phyloP scores from a whole-genome alignment of 2,797 vertebrate species.

The Esox masquinongy region DNA sequence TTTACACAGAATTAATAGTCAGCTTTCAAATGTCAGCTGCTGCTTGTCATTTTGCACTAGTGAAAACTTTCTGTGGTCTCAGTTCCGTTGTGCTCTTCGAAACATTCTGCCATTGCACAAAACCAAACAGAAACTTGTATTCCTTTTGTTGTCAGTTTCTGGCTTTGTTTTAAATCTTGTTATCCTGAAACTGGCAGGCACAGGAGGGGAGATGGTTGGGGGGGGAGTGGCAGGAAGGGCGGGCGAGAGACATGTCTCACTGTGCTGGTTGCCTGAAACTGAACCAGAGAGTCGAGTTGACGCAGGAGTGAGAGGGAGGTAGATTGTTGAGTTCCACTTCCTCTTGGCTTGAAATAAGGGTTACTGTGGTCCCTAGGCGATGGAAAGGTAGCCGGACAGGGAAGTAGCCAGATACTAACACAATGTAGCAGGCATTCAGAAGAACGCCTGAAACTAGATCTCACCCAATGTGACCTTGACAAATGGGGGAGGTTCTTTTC shows the following conservation, averaged over 20 bases:
- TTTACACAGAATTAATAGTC: neutral
- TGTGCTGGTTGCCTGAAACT: neutral
- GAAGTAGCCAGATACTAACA: neutral
- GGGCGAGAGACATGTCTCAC: neutral
- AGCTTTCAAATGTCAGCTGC: constrained; percentile 14
- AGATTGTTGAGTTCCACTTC: constrained; percentile 54
- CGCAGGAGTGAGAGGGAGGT: neutral
- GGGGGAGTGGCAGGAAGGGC: neutral
- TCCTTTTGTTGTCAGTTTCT: constrained; percentile 14
- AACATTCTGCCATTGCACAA: constrained; percentile 29
- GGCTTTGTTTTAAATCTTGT: neutral
- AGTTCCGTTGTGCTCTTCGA: neutral
- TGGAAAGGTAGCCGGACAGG: constrained; percentile 7
- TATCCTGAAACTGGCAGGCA: constrained; percentile 31
- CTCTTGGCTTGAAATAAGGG: constrained; percentile 5
- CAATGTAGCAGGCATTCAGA: neutral
- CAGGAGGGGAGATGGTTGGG: neutral
- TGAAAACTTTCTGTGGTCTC: constrained; percentile 14
- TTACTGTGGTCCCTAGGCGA: constrained; percentile 16
- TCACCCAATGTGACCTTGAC: neutral
- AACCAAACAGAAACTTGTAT: constrained; percentile 50
- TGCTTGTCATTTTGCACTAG: constrained; percentile 13
- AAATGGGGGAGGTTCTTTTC: neutral
- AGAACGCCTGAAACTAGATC: neutral
- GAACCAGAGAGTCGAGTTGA: neutral